A percentile compares a stretch with the other conserved stretches of the same genome.
Evolutionary conservation across 2,888 invertebrate genomes (phyloP).

Genomic region (Drosophila pseudotakahashii): DNA sequence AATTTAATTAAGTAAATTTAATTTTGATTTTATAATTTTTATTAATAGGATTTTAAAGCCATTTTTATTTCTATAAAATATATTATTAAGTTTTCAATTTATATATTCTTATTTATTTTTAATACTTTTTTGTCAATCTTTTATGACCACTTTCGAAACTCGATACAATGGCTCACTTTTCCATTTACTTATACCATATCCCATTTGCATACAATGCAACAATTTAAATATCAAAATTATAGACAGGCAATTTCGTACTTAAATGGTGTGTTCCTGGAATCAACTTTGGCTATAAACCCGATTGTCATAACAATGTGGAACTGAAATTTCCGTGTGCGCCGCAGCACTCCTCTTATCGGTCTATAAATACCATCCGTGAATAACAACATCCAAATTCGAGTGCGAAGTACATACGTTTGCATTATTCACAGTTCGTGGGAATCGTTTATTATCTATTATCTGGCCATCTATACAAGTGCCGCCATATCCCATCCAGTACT

Average conservation of each 20-base stretch:
- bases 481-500: slow-evolving; percentile 12
- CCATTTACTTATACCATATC: no score
- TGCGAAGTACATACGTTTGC: slow-evolving; percentile 3
- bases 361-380: slow-evolving; percentile 25
- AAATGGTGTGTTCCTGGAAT: background rate
- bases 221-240: background rate
- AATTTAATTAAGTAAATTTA: no score
- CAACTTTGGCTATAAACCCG: background rate
- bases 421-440: slow-evolving; percentile 18
- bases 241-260: no score
- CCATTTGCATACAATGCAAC: background rate
- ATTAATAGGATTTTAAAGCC: no score
- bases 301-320: background rate
- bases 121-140: no score
- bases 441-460: slow-evolving; percentile 30
- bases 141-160: no score
- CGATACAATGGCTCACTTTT: no score
- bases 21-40: no score
- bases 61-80: no score
- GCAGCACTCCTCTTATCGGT: slow-evolving; percentile 17
- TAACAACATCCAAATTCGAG: slow-evolving; percentile 26
- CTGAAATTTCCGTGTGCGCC: background rate
- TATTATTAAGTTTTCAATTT: no score
- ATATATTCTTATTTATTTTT: no score
- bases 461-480: slow-evolving; percentile 7